A percentile compares a stretch with the other conserved stretches of the same genome.
These are phyloP conservation scores for Ploceus nigricollis DNA, from an alignment of 2,113 vertebrate genomes.

Conservation along the genomic window DNA sequence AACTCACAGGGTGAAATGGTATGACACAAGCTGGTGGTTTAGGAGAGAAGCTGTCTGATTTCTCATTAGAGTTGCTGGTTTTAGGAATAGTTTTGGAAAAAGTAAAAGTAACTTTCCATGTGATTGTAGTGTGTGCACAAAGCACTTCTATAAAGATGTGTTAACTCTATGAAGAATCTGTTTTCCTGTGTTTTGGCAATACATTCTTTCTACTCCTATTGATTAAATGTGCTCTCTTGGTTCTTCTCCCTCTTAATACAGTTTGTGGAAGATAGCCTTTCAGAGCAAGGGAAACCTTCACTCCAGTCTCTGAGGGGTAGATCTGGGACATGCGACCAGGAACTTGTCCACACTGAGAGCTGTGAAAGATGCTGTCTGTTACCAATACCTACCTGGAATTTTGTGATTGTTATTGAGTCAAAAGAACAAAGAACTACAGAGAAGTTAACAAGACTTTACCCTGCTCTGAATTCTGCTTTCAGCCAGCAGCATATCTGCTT, in stretches of 20 bases:
- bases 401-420: not conserved
- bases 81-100: not conserved
- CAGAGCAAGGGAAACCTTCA: not conserved
- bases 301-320: not conserved
- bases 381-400: not conserved
- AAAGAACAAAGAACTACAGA: not conserved
- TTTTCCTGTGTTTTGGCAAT: not conserved
- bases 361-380: not conserved
- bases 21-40: not conserved
- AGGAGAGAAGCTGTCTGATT: not conserved
- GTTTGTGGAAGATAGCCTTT: not conserved
- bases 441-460: not conserved
- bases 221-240: not conserved
- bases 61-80: not conserved
- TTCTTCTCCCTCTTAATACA: not conserved
- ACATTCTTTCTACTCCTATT: not conserved
- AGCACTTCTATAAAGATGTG: not conserved
- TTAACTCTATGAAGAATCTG: not conserved
- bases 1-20: not conserved
- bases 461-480: not conserved
- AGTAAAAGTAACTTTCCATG: not conserved
- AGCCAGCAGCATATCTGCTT: not conserved
- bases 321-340: not conserved
- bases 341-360: not conserved
- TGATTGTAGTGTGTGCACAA: not conserved